Evolutionary conservation across 2,888 invertebrate genomes (phyloP).

Genomic region (Pocota personata): DNA sequence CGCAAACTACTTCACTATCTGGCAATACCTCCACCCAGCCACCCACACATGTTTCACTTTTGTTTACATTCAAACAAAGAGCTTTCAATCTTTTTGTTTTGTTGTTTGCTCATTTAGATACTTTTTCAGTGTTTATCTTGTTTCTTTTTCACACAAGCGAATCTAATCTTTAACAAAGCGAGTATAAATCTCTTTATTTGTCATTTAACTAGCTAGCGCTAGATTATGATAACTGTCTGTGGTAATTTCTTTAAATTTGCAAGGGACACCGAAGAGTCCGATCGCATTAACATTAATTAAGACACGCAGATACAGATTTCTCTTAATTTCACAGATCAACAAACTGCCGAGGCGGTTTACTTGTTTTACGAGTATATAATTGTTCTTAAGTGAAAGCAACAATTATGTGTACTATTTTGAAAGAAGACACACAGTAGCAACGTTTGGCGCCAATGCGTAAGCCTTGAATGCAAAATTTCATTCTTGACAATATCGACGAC

Average conservation of each 20-base stretch:
- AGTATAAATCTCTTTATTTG: background rate
- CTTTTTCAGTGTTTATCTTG: slow-evolving; percentile 1
- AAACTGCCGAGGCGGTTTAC: background rate
- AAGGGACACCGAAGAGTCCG: background rate
- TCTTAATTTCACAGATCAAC: background rate
- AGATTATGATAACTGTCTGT: background rate
- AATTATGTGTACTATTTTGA: background rate
- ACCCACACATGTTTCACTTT: slow-evolving; percentile 8
- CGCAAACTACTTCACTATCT: background rate
- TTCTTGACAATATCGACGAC: background rate
- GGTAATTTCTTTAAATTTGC: background rate
- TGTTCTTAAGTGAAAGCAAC: background rate
- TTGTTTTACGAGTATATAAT: background rate
- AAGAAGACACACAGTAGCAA: background rate
- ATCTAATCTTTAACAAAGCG: slow-evolving; percentile 4
- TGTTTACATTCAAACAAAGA: slow-evolving; percentile 23
- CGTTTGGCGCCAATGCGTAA: background rate
- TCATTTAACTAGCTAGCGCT: background rate
- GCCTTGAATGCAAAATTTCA: slow-evolving; percentile 1
- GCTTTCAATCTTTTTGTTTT: slow-evolving; percentile 28
- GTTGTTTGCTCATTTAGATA: background rate
- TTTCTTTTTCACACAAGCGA: background rate
- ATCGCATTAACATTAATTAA: background rate
- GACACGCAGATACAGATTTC: background rate
- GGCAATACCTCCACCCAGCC: slow-evolving; percentile 1